These are phyloP conservation scores for Prolemur simus DNA, from an alignment of 2,113 vertebrate species.

Conservation along the genomic window DNA sequence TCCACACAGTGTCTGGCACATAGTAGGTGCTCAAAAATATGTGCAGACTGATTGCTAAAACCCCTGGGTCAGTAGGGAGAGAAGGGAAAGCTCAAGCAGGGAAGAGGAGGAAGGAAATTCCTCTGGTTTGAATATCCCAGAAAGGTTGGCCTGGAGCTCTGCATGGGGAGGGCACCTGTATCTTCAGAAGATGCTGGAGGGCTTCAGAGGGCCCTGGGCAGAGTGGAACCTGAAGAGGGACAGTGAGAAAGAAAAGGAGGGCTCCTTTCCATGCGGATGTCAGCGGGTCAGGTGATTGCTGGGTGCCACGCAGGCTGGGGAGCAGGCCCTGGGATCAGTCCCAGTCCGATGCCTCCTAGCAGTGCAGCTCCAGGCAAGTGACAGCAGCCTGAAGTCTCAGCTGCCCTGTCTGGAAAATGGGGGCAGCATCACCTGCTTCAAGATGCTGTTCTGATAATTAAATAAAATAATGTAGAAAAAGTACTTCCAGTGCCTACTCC, in stretches of 20 bases:
- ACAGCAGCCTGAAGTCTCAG: neutral
- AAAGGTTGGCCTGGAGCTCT: neutral
- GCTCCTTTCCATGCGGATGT: neutral
- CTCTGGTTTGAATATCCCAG: fast-evolving
- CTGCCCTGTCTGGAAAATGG: neutral
- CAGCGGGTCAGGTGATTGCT: neutral
- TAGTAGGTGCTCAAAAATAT: neutral
- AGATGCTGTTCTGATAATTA: conserved; percentile 18
- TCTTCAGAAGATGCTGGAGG: neutral
- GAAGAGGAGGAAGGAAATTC: neutral
- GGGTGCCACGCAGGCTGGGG: neutral
- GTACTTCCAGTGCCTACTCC: neutral
- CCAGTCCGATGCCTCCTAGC: neutral
- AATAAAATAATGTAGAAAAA: neutral
- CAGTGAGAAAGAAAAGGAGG: neutral
- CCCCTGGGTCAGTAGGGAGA: neutral
- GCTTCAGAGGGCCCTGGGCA: neutral
- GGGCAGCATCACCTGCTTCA: neutral
- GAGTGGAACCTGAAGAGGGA: neutral
- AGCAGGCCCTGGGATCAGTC: neutral
- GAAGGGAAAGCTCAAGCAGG: neutral
- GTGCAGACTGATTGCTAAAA: neutral
- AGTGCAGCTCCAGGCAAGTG: neutral
- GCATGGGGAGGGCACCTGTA: no score
- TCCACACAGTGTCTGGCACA: neutral